Percentiles rank a stretch among this genome's conserved stretches.
Evolutionary conservation across 30 jellyfish, hydroid and myxozoan species (phyloP).

Genomic region (Euphysa ruthae): DNA sequence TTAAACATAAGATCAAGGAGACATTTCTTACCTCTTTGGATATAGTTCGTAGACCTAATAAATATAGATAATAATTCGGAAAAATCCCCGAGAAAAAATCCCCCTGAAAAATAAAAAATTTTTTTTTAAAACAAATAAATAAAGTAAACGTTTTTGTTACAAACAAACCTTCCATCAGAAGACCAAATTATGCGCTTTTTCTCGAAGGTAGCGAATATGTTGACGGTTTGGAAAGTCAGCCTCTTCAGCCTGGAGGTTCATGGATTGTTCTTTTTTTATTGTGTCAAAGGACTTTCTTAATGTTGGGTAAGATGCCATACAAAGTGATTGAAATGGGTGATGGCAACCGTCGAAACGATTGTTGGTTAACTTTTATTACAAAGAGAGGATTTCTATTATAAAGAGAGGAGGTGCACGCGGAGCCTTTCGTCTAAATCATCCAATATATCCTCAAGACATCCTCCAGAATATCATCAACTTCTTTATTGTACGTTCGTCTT

Average conservation of each 20-base stretch:
- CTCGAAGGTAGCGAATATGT: no score
- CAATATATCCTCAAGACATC: conserved; percentile 24
- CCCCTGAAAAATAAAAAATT: no score
- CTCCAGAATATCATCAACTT: conserved; percentile 2
- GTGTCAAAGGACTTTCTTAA: conserved; percentile 21
- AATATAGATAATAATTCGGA: no score
- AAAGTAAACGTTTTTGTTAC: no score
- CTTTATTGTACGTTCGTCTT: background rate
- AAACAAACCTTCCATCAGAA: no score
- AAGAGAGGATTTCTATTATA: conserved; percentile 15
- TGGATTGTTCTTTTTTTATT: background rate
- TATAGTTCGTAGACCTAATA: no score
- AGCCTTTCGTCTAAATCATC: conserved; percentile 31
- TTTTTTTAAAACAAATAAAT: no score
- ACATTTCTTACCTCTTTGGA: no score
- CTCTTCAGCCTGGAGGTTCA: conserved; percentile 1
- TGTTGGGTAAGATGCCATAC: conserved; percentile 26
- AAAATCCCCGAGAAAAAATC: no score
- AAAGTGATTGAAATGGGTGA: conserved; percentile 6
- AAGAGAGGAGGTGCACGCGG: conserved; percentile 32
- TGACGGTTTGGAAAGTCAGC: conserved; percentile 11
- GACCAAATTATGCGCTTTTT: no score
- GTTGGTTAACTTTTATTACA: conserved; percentile 32
- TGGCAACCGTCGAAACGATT: conserved; percentile 46
- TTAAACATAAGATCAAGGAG: no score